These are phyloP conservation scores for Eristalis intricaria DNA, from an alignment of 2,888 invertebrate species.

Conservation along the genomic window DNA sequence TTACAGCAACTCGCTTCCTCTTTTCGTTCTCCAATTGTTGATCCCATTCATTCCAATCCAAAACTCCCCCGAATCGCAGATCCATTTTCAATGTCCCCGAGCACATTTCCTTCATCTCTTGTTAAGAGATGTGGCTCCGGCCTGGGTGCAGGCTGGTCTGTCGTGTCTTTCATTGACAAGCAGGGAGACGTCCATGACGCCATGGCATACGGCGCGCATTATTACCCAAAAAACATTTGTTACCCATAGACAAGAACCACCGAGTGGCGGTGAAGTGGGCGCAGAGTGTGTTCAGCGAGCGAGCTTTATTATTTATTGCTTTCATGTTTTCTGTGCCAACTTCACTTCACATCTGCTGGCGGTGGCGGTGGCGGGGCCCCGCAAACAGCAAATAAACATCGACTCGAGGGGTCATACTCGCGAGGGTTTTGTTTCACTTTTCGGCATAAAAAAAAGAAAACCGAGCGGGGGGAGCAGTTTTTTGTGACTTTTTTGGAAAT, in stretches of 20 bases:
- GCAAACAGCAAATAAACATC: slow-evolving; percentile 32
- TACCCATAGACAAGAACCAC: slow-evolving; percentile 64
- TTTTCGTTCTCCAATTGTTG: too few relatives aligned
- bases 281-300: slow-evolving; percentile 28
- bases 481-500: slow-evolving; percentile 37
- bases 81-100: background rate
- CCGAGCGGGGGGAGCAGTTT: background rate
- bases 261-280: slow-evolving; percentile 36
- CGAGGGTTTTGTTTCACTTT: slow-evolving; percentile 18
- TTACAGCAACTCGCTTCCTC: too few relatives aligned
- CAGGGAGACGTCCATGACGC: background rate
- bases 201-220: slow-evolving; percentile 69
- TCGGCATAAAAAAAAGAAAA: background rate
- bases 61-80: background rate
- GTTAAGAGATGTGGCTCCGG: too few relatives aligned
- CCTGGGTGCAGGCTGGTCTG: too few relatives aligned
- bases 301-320: slow-evolving; percentile 67
- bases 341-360: background rate
- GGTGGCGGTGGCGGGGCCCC: background rate
- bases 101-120: too few relatives aligned
- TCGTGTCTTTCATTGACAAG: too few relatives aligned
- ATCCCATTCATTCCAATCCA: too few relatives aligned
- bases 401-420: slow-evolving; percentile 53
- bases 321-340: slow-evolving; percentile 54
- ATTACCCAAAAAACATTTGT: slow-evolving; percentile 70